A percentile compares a stretch with the other conserved stretches of the same genome.
Evolutionary conservation across 1,140 invertebrate genomes (phyloP).

Genomic region (Platyura marginata): DNA sequence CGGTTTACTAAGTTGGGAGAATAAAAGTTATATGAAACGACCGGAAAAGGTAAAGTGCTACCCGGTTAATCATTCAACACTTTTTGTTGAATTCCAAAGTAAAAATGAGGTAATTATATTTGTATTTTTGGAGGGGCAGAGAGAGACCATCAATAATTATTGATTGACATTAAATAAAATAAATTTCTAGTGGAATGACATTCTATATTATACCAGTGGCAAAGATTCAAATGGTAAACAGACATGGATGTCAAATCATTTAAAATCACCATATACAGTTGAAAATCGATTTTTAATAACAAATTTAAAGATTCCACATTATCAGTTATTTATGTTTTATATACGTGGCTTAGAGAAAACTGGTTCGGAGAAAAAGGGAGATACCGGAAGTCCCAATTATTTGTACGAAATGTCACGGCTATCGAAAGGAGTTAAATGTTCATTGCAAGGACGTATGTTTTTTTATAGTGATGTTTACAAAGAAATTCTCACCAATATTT

Average conservation of each 20-base stretch:
- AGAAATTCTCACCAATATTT: no score
- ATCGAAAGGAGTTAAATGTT: slow-evolving; percentile 16
- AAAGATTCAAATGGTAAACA: not conserved
- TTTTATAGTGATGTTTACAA: no score
- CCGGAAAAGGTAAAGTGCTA: slow-evolving; percentile 21
- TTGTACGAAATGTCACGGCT: slow-evolving; percentile 7
- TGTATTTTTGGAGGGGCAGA: not conserved
- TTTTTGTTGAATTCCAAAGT: not conserved
- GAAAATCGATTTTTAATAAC: not conserved
- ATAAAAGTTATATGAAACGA: slow-evolving; percentile 10
- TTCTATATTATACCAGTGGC: not conserved
- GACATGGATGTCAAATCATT: not conserved
- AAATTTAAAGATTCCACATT: slow-evolving; percentile 10
- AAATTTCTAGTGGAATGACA: not conserved
- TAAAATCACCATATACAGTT: not conserved
- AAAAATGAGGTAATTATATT: not conserved
- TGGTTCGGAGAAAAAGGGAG: not conserved
- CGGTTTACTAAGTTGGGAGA: slow-evolving; percentile 14
- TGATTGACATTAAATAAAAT: not conserved
- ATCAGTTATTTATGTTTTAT: slow-evolving; percentile 18
- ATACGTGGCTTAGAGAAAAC: slow-evolving; percentile 14
- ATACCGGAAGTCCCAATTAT: not conserved
- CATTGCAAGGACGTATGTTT: slow-evolving; percentile 22
- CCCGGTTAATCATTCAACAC: slow-evolving; percentile 10
- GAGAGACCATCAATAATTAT: not conserved